A percentile compares a stretch with the other conserved stretches of the same genome.
Conservation (phyloP, 2,888 invertebrate genomes). For the Candidula unifasciata region DNA sequence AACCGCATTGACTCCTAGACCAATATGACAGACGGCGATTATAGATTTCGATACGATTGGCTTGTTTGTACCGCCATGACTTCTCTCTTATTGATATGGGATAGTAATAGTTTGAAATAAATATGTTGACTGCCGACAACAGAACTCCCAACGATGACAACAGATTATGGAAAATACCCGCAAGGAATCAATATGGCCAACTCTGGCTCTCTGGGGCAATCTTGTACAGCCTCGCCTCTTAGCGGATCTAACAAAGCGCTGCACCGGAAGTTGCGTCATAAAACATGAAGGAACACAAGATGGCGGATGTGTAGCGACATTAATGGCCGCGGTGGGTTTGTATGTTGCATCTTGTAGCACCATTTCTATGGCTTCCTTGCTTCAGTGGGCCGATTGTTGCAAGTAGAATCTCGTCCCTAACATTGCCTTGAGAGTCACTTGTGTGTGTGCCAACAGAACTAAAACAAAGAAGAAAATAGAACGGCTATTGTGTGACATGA, state of each 20-base stretch:
- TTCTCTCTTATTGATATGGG: too few relatives aligned
- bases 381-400: too few relatives aligned
- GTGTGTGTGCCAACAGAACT: too few relatives aligned
- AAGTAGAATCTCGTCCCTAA: too few relatives aligned
- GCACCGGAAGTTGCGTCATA: constrained; percentile 13
- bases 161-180: too few relatives aligned
- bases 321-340: neutral
- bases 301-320: neutral
- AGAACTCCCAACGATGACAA: neutral
- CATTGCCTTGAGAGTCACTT: too few relatives aligned
- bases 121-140: neutral
- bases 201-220: neutral
- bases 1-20: neutral
- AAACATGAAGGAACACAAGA: constrained; percentile 2
- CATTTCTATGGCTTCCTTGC: too few relatives aligned
- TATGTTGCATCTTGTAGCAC: neutral
- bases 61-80: too few relatives aligned
- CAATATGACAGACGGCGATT: neutral
- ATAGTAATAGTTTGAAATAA: too few relatives aligned
- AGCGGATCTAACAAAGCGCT: neutral
- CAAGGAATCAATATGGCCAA: too few relatives aligned
- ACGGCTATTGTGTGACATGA: neutral
- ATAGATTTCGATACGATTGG: too few relatives aligned
- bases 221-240: neutral
- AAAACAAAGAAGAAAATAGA: too few relatives aligned